A percentile compares a stretch with the other conserved stretches of the same genome.
These are phyloP conservation scores for Ciconia nigra DNA, from an alignment of 2,797 vertebrate species.

Conservation along the genomic window DNA sequence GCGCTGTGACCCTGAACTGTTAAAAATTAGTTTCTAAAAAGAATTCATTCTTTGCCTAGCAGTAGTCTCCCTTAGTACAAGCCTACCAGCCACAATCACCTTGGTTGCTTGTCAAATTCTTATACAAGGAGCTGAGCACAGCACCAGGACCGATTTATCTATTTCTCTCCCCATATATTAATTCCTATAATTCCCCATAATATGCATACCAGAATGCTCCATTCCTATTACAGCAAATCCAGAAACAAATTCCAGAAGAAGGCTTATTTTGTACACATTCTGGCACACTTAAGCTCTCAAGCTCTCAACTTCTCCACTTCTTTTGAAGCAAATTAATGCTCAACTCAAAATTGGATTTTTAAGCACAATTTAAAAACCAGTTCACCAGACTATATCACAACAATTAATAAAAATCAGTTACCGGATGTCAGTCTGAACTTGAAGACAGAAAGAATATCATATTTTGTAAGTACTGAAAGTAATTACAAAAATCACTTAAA, in stretches of 20 bases:
- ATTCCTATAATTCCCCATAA: neutral
- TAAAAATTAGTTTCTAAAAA: conserved; percentile 5
- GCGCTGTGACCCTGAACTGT: neutral
- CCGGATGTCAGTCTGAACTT: neutral
- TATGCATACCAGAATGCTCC: neutral
- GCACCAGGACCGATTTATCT: neutral
- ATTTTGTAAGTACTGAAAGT: neutral
- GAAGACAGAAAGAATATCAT: neutral
- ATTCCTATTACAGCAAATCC: neutral
- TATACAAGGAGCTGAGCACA: neutral
- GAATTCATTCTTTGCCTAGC: neutral
- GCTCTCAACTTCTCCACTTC: neutral
- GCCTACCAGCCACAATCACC: neutral
- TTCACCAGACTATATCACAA: neutral
- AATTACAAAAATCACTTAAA: neutral
- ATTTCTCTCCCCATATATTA: neutral
- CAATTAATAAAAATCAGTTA: neutral
- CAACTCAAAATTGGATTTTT: neutral
- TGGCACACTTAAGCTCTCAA: neutral
- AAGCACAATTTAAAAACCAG: neutral
- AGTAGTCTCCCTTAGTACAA: neutral
- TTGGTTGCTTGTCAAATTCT: neutral
- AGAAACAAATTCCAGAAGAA: conserved; percentile 1
- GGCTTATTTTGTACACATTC: conserved; percentile 8
- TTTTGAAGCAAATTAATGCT: neutral